phyloP scores from a whole-genome alignment of 2,113 vertebrate species.

The Paracanthobrama guichenoti region DNA sequence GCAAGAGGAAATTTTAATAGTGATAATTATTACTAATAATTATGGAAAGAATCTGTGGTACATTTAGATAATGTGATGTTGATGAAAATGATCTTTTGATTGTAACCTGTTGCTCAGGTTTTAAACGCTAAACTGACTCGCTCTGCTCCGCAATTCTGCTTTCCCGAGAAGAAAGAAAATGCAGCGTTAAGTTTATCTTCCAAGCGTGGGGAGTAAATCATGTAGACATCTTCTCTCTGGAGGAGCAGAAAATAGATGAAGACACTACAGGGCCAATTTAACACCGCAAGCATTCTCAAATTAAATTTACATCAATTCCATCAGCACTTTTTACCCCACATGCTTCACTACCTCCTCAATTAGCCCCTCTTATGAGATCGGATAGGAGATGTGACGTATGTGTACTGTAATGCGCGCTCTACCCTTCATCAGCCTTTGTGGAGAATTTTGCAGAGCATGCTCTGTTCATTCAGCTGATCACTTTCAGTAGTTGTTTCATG shows the following conservation, averaged over 20 bases:
- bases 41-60: background rate
- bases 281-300: slow-evolving; percentile 45
- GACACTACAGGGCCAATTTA: slow-evolving; percentile 45
- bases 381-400: slow-evolving; percentile 1
- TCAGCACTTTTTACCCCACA: slow-evolving; percentile 34
- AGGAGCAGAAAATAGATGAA: slow-evolving; percentile 40
- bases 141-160: background rate
- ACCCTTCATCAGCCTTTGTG: background rate
- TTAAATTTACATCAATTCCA: slow-evolving; percentile 47
- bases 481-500: background rate
- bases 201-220: slow-evolving; percentile 34
- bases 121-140: background rate
- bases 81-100: background rate
- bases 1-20: background rate
- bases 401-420: background rate
- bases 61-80: background rate
- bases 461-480: background rate
- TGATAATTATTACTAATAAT: background rate
- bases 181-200: slow-evolving; percentile 23
- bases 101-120: background rate
- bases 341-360: slow-evolving; percentile 43
- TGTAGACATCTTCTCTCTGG: slow-evolving; percentile 43
- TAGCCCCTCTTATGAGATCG: slow-evolving; percentile 23
- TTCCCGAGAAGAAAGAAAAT: background rate
- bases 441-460: background rate